Evolutionary conservation across 2,888 invertebrate genomes (phyloP).

Genomic region (Danaus chrysippus): DNA sequence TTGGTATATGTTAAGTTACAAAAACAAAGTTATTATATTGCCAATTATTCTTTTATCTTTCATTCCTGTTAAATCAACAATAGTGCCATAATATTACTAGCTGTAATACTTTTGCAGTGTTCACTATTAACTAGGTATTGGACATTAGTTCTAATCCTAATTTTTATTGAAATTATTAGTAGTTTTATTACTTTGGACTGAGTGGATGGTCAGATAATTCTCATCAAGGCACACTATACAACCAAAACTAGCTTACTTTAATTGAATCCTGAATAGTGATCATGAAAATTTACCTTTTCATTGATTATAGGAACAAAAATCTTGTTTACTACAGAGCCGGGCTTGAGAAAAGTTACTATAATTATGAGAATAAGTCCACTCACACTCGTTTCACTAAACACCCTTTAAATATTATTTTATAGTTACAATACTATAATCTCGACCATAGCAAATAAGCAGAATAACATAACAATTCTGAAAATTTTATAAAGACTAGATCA

Average conservation of each 20-base stretch:
- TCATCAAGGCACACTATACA: constrained; percentile 58
- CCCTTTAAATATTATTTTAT: constrained; percentile 25
- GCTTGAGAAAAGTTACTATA: constrained; percentile 14
- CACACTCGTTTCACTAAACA: constrained; percentile 25
- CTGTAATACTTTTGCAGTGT: constrained; percentile 27
- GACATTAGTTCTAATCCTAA: constrained; percentile 33
- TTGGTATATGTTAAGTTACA: constrained; percentile 40
- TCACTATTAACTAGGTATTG: constrained; percentile 27
- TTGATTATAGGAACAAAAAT: constrained; percentile 29
- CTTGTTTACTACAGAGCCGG: constrained; percentile 26
- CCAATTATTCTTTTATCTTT: constrained; percentile 2
- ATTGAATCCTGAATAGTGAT: neutral
- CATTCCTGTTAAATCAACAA: constrained; percentile 4
- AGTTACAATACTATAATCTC: constrained; percentile 29
- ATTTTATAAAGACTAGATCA: constrained; percentile 41
- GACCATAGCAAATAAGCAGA: constrained; percentile 22
- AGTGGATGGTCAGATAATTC: constrained; percentile 57
- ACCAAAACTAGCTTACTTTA: constrained; percentile 27
- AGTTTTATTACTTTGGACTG: constrained; percentile 47
- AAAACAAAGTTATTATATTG: neutral
- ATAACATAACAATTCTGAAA: constrained; percentile 32
- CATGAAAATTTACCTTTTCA: constrained; percentile 5
- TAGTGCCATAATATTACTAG: constrained; percentile 25
- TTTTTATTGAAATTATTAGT: constrained; percentile 25
- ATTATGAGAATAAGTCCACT: constrained; percentile 4